Percentiles rank a stretch among this genome's conserved stretches.
Conservation (phyloP, 2,888 invertebrate genomes). For the Pteria penguin region DNA sequence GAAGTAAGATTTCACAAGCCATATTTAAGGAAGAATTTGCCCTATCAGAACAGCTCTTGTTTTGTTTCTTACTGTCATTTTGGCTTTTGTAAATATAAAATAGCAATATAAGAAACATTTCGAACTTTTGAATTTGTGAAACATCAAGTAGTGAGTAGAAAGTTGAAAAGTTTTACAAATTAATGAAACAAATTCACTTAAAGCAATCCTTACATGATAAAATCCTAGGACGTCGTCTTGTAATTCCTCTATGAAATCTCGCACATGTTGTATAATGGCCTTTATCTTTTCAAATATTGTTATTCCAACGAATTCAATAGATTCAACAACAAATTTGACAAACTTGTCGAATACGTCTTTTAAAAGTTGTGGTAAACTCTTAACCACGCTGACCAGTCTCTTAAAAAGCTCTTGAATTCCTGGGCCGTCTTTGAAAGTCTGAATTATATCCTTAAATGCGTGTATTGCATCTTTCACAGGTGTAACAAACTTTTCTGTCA, state of each 20-base stretch:
- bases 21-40: too few relatives aligned
- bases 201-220: slow-evolving; percentile 45
- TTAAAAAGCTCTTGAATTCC: slow-evolving; percentile 30
- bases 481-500: slow-evolving; percentile 48
- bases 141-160: too few relatives aligned
- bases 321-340: not conserved
- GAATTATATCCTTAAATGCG: slow-evolving; percentile 44
- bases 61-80: too few relatives aligned
- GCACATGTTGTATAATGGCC: slow-evolving; percentile 24
- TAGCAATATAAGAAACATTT: too few relatives aligned
- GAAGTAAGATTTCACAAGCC: too few relatives aligned
- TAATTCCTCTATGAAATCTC: slow-evolving; percentile 30
- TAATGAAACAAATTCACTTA: too few relatives aligned
- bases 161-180: too few relatives aligned
- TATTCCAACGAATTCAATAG: slow-evolving; percentile 25
- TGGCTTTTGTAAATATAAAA: too few relatives aligned
- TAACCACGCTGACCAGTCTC: slow-evolving; percentile 4
- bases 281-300: slow-evolving; percentile 29
- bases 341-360: slow-evolving; percentile 16
- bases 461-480: slow-evolving; percentile 51
- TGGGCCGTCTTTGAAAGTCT: slow-evolving; percentile 39
- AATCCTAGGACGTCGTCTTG: slow-evolving; percentile 36
- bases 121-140: too few relatives aligned
- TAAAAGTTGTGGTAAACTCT: slow-evolving; percentile 18
- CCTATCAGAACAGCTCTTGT: too few relatives aligned